These are phyloP conservation scores for Orussus abietinus DNA, from an alignment of 1,140 invertebrate genomes.

Conservation along the genomic window DNA sequence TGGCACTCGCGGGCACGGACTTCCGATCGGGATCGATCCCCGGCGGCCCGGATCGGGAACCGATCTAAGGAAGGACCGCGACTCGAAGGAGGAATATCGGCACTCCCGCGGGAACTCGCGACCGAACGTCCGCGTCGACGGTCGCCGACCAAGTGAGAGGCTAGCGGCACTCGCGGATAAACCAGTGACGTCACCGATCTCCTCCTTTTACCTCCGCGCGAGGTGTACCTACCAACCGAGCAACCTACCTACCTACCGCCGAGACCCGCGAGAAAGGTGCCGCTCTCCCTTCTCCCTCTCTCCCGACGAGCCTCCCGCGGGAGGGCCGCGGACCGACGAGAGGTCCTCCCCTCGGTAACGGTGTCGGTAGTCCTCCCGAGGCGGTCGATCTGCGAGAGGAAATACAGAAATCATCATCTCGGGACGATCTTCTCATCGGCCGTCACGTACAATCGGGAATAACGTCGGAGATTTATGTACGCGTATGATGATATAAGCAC, in stretches of 20 bases:
- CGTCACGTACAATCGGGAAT: slow-evolving; percentile 14
- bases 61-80: too few relatives aligned
- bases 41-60: slow-evolving; percentile 12
- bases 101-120: slow-evolving; percentile 31
- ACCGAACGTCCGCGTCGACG: slow-evolving; percentile 38
- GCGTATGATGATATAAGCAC: too few relatives aligned
- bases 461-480: not conserved
- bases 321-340: slow-evolving; percentile 4
- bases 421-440: slow-evolving; percentile 19
- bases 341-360: slow-evolving; percentile 10
- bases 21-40: too few relatives aligned
- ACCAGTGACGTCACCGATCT: slow-evolving; percentile 43
- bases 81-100: too few relatives aligned
- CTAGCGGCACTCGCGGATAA: slow-evolving; percentile 42
- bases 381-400: slow-evolving; percentile 18
- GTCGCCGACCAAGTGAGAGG: slow-evolving; percentile 46
- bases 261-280: slow-evolving; percentile 20
- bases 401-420: slow-evolving; percentile 19
- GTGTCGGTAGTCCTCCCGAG: slow-evolving; percentile 16
- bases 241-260: slow-evolving; percentile 30
- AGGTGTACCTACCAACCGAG: slow-evolving; percentile 41
- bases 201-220: slow-evolving; percentile 40
- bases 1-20: too few relatives aligned
- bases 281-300: slow-evolving; percentile 31
- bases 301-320: slow-evolving; percentile 26